A percentile compares a stretch with the other conserved stretches of the same genome.
These are phyloP conservation scores for Hippolais icterina DNA, from an alignment of 2,113 vertebrate genomes.

Conservation along the genomic window DNA sequence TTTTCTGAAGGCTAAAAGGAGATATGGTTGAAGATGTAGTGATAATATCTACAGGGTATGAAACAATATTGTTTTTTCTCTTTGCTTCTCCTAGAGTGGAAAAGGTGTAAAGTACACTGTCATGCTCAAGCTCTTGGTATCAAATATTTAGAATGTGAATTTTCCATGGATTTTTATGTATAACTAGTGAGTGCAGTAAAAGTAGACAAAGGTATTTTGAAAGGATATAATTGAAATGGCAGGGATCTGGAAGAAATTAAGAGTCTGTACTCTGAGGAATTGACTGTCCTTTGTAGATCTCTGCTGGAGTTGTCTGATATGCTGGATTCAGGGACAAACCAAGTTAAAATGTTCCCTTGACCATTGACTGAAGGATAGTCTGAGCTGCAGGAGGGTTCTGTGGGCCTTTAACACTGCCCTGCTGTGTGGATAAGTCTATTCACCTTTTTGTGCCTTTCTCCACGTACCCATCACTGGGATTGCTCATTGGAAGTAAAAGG, in stretches of 20 bases:
- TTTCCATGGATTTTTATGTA: background rate
- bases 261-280: background rate
- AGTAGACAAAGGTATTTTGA: background rate
- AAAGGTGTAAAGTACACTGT: background rate
- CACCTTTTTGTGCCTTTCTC: background rate
- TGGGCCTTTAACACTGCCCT: background rate
- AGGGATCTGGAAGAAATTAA: background rate
- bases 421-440: background rate
- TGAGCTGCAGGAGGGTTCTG: background rate
- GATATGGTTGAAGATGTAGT: background rate
- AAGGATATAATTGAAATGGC: background rate
- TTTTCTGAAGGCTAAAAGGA: background rate
- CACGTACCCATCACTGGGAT: background rate
- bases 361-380: background rate
- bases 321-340: background rate
- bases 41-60: background rate
- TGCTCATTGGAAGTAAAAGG: background rate
- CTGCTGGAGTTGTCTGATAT: background rate
- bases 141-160: background rate
- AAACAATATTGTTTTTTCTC: background rate
- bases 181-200: background rate
- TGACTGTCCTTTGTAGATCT: background rate
- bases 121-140: background rate
- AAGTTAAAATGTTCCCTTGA: background rate
- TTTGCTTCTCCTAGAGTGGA: background rate